Percentiles rank a stretch among this genome's conserved stretches.
These are phyloP conservation scores for Sycon ciliatum DNA, from an alignment of 37 sponge, comb jelly and placozoan species.

Conservation along the genomic window DNA sequence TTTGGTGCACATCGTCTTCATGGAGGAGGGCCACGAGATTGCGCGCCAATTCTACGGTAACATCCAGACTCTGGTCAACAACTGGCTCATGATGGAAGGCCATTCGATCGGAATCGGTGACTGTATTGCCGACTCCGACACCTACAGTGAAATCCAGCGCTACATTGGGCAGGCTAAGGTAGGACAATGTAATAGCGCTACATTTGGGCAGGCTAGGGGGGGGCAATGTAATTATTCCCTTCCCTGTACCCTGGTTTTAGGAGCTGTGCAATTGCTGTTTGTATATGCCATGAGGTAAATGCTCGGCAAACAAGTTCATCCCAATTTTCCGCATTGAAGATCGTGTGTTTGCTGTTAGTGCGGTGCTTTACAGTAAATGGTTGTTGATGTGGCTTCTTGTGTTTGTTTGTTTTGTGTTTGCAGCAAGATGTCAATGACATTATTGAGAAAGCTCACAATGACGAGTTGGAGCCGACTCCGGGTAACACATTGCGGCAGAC, in stretches of 20 bases:
- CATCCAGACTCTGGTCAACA: slow-evolving; percentile 96
- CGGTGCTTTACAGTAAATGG: too few relatives aligned
- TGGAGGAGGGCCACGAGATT: slow-evolving; percentile 78
- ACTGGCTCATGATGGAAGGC: slow-evolving; percentile 86
- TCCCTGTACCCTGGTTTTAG: too few relatives aligned
- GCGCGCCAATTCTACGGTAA: slow-evolving; percentile 82
- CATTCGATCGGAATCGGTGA: slow-evolving; percentile 99
- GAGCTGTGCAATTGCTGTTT: too few relatives aligned
- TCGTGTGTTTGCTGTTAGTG: neutral
- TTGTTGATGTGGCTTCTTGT: too few relatives aligned
- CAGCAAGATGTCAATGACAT: slow-evolving; percentile 91
- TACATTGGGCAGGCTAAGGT: slow-evolving; percentile 91
- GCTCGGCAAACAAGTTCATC: too few relatives aligned
- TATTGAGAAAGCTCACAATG: slow-evolving; percentile 97
- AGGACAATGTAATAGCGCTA: neutral
- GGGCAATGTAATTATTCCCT: too few relatives aligned
- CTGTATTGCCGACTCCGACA: slow-evolving; percentile 90
- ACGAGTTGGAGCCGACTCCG: slow-evolving; percentile 93
- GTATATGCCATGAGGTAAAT: too few relatives aligned
- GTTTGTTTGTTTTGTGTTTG: too few relatives aligned
- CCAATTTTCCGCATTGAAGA: neutral
- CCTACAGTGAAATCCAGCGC: slow-evolving; percentile 87
- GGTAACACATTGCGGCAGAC: slow-evolving; percentile 98
- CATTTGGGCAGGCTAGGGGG: neutral
- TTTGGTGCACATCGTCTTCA: slow-evolving; percentile 82